These are phyloP conservation scores for Leptestheria dahalacensis DNA, from an alignment of 1,140 invertebrate genomes.

Conservation along the genomic window DNA sequence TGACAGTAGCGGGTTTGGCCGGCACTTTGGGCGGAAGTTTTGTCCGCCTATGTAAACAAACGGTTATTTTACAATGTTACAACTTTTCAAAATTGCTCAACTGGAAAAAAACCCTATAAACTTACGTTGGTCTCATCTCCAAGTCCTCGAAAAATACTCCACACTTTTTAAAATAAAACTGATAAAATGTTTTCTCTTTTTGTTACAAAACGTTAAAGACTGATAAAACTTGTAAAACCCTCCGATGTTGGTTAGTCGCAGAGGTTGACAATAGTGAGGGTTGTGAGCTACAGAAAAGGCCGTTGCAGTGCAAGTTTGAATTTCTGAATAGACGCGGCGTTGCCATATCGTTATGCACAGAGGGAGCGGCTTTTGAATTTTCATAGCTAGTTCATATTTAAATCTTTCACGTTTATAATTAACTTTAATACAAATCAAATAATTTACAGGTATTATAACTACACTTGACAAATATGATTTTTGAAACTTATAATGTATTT, in stretches of 20 bases:
- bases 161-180: not conserved
- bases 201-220: not conserved
- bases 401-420: too few species aligned
- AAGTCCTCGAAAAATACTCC: not conserved
- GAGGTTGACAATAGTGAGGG: too few species aligned
- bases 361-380: too few species aligned
- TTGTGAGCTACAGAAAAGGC: too few species aligned
- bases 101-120: not conserved
- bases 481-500: too few species aligned
- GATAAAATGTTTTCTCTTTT: not conserved
- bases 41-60: not conserved
- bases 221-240: not conserved
- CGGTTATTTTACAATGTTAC: slow-evolving; percentile 1
- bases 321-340: not conserved
- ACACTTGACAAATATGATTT: too few species aligned
- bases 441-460: too few species aligned
- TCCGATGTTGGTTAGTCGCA: too few species aligned
- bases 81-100: not conserved
- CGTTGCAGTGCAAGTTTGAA: not conserved
- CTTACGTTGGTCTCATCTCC: not conserved
- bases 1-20: not conserved
- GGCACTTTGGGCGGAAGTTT: slow-evolving; percentile 6
- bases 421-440: too few species aligned
- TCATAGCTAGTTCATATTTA: too few species aligned
- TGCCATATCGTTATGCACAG: not conserved